Percentiles rank a stretch among this genome's conserved stretches.
These are phyloP conservation scores for Noctua janthina DNA, from an alignment of 2,888 invertebrate genomes.

Conservation along the genomic window DNA sequence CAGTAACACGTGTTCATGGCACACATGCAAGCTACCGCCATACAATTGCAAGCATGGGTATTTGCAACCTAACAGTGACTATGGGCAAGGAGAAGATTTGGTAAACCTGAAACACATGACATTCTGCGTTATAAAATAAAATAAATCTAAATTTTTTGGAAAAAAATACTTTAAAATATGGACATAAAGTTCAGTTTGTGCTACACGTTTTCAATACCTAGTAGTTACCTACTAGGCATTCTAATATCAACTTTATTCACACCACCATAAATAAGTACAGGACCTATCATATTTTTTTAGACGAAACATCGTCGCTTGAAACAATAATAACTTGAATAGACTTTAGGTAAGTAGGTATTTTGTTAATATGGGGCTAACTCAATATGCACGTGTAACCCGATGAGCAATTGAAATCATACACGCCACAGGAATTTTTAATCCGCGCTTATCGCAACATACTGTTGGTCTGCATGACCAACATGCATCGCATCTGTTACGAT, in stretches of 20 bases:
- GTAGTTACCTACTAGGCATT: not conserved
- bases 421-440: slow-evolving; percentile 28
- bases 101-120: too few relatives aligned
- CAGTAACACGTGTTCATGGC: not conserved
- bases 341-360: not conserved
- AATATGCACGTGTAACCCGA: not conserved
- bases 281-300: not conserved
- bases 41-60: not conserved
- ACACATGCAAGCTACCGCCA: not conserved
- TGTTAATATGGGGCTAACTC: not conserved
- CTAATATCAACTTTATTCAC: not conserved
- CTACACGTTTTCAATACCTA: not conserved
- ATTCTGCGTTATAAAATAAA: too few relatives aligned
- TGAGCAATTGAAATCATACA: slow-evolving; percentile 11
- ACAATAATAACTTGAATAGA: not conserved
- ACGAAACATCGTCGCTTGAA: not conserved
- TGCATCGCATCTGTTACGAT: slow-evolving; percentile 45
- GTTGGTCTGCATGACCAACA: too few relatives aligned
- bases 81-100: not conserved
- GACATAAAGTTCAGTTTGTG: not conserved
- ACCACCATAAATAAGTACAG: not conserved
- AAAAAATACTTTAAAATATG: not conserved
- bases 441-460: slow-evolving; percentile 40
- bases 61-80: not conserved
- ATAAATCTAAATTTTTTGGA: not conserved